Evolutionary conservation across 1,140 invertebrate genomes (phyloP).

Genomic region (Pantala flavescens): DNA sequence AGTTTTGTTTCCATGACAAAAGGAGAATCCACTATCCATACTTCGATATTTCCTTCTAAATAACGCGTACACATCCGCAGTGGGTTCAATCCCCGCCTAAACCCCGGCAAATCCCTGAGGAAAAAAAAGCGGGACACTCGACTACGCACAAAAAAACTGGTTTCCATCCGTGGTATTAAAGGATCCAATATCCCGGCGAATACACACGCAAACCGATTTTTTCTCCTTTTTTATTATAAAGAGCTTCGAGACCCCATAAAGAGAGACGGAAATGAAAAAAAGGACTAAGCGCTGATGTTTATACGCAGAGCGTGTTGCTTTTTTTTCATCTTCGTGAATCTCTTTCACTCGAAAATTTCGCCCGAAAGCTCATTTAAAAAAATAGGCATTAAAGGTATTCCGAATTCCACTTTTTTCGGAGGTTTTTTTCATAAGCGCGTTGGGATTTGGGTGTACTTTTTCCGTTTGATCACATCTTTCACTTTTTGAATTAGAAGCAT

Average conservation of each 20-base stretch:
- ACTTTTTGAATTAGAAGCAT: too few relatives aligned
- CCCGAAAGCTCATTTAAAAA: slow-evolving; percentile 3
- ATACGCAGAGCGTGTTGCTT: background rate
- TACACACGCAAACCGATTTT: background rate
- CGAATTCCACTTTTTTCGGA: background rate
- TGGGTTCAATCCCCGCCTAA: background rate
- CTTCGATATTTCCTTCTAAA: background rate
- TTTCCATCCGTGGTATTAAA: background rate
- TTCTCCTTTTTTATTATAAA: background rate
- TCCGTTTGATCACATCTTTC: too few relatives aligned
- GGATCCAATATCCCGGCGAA: background rate
- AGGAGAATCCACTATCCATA: background rate
- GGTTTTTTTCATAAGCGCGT: too few relatives aligned
- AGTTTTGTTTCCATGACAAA: background rate
- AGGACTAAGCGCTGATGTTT: background rate
- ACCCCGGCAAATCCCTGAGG: background rate
- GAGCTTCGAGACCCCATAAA: background rate
- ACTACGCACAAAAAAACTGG: background rate
- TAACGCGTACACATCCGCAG: background rate
- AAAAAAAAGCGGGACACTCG: background rate
- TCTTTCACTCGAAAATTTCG: background rate
- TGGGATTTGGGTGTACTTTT: too few relatives aligned
- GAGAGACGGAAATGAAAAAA: background rate
- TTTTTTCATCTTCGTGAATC: background rate
- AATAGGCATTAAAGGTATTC: background rate